Evolutionary conservation across 2,797 vertebrate species (phyloP).

Genomic region (Jordanella pulchra): DNA sequence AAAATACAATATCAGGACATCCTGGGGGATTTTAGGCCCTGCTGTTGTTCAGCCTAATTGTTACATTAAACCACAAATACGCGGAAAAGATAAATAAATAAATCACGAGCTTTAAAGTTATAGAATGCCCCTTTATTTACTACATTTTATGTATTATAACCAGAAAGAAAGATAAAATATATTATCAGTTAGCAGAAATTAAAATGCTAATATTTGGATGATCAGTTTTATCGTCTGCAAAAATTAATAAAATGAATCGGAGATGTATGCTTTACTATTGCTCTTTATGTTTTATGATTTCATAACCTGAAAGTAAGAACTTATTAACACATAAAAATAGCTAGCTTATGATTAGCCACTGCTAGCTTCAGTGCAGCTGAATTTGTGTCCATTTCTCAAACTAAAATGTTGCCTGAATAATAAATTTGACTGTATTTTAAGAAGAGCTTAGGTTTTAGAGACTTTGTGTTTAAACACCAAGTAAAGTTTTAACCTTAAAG

Average conservation of each 20-base stretch:
- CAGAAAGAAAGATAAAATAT: not conserved
- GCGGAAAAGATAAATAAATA: not conserved
- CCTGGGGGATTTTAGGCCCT: not conserved
- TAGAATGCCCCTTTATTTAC: not conserved
- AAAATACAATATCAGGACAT: not conserved
- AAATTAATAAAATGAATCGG: not conserved
- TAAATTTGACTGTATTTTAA: not conserved
- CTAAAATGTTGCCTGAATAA: not conserved
- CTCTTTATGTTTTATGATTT: no score
- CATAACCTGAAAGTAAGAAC: not conserved
- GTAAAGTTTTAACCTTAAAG: not conserved
- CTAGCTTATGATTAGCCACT: not conserved
- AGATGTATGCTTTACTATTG: not conserved
- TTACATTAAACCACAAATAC: not conserved
- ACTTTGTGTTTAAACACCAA: not conserved
- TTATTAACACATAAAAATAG: not conserved
- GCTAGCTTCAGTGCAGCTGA: not conserved
- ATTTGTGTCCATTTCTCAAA: not conserved
- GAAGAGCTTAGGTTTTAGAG: not conserved
- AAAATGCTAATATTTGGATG: not conserved
- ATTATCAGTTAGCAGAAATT: not conserved
- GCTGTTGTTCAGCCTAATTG: not conserved
- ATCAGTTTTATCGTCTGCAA: not conserved
- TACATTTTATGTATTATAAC: not conserved
- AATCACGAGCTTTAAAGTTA: not conserved